Base-by-base conservation (phyloP, 2,888 invertebrate genomes). In the Scrobipalpa atriplicella region DNA sequence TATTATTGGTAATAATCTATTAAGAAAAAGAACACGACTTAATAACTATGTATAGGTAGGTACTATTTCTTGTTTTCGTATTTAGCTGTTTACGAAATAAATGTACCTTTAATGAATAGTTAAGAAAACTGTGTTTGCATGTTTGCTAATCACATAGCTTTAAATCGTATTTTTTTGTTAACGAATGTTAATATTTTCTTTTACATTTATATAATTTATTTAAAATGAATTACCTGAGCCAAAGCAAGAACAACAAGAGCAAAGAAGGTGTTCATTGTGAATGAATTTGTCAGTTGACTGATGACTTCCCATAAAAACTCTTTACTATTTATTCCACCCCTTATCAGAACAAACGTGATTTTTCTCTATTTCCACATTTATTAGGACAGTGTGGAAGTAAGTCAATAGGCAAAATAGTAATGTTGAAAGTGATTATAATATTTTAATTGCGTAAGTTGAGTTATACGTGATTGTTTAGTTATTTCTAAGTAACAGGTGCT, bases 241-340 rank as follows among this genome's bases (percentile, higher is more conserved):
- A 63, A 10, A 63, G 63, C 63, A n/a, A 62, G 21, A 16, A 52
- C 63, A 10, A 18, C 63, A 18, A 63, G 36, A 56, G 21, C 54
- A 56, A 56, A 10, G 54, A 56, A 56, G 29, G 54, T 29, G 3
- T 56, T 56, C 54, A 56, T 56, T 21, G 54, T 21, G 19, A 21
- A 56, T 21, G 54, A 16, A 29, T 29, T 29, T 56, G 54, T 56
- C 52, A 13, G 21, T 41, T 11, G 43, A 39, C 18, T 10, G 21
- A 47, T 47, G 47, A n/a, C 5, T 47, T 47, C n/a, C n/a, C 47
- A 16, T 5, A 7, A 7, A n/a, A 16, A 47, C 47, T n/a, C 16
- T 16, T 6, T 16, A 47, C n/a, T 16, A 47, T 47, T 16, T 47
- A 47, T 47, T 47, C 2, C n/a, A 8, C 6, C n/a, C 16, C 5